A percentile compares a stretch with the other conserved stretches of the same genome.
Evolutionary conservation across 2,888 invertebrate genomes (phyloP).

Genomic region (Steromphala cineraria): DNA sequence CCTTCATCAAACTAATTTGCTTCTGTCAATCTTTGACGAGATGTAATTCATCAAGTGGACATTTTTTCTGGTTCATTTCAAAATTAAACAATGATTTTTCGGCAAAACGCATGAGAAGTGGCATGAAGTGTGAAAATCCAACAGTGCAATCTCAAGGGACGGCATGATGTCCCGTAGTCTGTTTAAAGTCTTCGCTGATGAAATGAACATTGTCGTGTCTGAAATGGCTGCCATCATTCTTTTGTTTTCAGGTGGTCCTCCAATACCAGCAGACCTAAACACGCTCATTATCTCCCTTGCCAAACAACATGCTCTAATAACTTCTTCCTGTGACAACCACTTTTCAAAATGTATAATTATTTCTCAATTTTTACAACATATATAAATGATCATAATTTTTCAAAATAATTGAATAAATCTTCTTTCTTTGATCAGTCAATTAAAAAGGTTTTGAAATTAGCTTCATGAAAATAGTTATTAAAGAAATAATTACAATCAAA

Average conservation of each 20-base stretch:
- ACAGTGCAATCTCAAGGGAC: not conserved
- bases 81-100: not conserved
- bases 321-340: too few relatives aligned
- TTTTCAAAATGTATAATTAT: too few relatives aligned
- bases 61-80: not conserved
- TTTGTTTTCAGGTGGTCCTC: not conserved
- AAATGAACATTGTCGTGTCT: not conserved
- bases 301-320: too few relatives aligned
- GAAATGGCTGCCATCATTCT: not conserved
- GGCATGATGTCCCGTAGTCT: not conserved
- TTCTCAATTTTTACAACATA: too few relatives aligned
- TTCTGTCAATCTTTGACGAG: not conserved
- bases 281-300: too few relatives aligned
- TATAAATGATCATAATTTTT: too few relatives aligned
- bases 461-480: too few relatives aligned
- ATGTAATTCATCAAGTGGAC: not conserved
- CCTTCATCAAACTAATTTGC: not conserved
- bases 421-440: too few relatives aligned
- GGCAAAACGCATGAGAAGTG: not conserved
- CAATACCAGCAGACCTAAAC: not conserved
- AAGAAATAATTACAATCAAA: too few relatives aligned
- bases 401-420: too few relatives aligned
- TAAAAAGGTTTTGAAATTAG: too few relatives aligned
- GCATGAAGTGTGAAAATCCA: not conserved
- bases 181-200: not conserved